Evolutionary conservation across 2,113 vertebrate species (phyloP).

Genomic region (Tachuris rubrigastra): DNA sequence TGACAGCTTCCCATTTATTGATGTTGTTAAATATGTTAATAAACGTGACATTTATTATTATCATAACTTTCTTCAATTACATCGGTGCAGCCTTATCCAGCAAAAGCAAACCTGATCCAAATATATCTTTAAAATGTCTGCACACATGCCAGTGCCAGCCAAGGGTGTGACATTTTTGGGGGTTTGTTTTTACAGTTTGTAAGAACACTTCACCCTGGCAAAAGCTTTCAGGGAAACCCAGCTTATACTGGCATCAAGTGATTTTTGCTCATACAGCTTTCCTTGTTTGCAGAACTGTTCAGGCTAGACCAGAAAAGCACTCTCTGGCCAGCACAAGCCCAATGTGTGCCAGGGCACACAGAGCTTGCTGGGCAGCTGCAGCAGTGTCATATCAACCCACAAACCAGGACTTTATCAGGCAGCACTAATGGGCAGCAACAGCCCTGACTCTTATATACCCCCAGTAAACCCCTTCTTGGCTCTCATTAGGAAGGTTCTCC

Average conservation of each 20-base stretch:
- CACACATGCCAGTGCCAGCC: constrained; percentile 31
- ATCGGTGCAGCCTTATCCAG: constrained; percentile 27
- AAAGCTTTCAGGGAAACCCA: constrained; percentile 25
- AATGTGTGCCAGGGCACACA: not conserved
- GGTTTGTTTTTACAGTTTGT: constrained; percentile 52
- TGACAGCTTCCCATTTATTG: constrained; percentile 47
- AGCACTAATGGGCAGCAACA: not conserved
- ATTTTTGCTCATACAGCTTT: constrained; percentile 42
- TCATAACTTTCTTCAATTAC: constrained; percentile 57
- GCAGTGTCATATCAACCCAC: not conserved
- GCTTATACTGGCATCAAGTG: constrained; percentile 50
- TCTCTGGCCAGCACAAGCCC: not conserved
- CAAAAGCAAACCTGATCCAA: constrained; percentile 53
- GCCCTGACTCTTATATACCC: not conserved
- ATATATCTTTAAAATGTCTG: constrained; percentile 10
- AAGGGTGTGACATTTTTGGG: constrained; percentile 19
- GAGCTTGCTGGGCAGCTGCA: not conserved
- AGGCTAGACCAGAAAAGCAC: not conserved
- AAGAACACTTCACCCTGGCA: constrained; percentile 48
- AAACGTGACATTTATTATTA: constrained; percentile 49
- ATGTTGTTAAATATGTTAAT: constrained; percentile 54
- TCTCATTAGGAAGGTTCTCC: not conserved
- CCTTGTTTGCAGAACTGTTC: constrained; percentile 37
- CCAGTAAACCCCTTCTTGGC: not conserved
- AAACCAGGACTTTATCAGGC: not conserved